Evolutionary conservation across 30 jellyfish, hydroid and myxozoan genomes (phyloP), one percentile per base, ranked within the genome.

Genomic region (Hydractinia echinata): DNA sequence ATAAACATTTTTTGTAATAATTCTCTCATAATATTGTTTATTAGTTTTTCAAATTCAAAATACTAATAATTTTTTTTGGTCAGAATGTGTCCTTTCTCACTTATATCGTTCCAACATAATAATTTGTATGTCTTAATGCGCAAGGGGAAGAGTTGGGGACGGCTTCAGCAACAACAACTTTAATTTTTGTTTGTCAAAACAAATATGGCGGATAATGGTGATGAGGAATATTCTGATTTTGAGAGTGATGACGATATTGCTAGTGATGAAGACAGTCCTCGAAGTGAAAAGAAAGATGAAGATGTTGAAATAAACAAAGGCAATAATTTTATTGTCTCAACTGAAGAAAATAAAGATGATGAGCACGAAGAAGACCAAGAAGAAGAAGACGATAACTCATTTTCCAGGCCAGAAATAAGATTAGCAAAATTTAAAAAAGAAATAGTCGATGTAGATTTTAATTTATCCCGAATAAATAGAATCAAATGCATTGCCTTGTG

Each of bases 401-500:
- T 54, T 54, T 49, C 21, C 55, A 53, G 61, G 8, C 85, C 85
- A 5, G 85, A 77, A 77, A 61, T 54, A 9, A 9, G 55, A 18
- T 20, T 77, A 54, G 61, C 56, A 54, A 61, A 50, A 6, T 30
- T 77, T 55, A 55, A 30, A 13, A 55, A 39, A 7, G 90, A 61
- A 60, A 76, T 20, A 48, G 70, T 44, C 7, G 86, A 53, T 21
- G 60, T 53, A 11, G 53, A 19, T 20, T 20, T 60, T 14, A 81
- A 74, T 21, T 72, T 56, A n/a, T 73, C 77, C 4, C 11, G 85
- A 11, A 80, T 55, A 61, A 66, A 91, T 83, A 91, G 79, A 69
- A 87, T 93, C 6, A 55, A 84, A 61, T 86, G 94, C 55, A 67
- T 87, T 21, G 99, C 95, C 4, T 84, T 87, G 53, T 84, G 79